Evolutionary conservation across 2,113 vertebrate species (phyloP).

Genomic region (Microtus pennsylvanicus): DNA sequence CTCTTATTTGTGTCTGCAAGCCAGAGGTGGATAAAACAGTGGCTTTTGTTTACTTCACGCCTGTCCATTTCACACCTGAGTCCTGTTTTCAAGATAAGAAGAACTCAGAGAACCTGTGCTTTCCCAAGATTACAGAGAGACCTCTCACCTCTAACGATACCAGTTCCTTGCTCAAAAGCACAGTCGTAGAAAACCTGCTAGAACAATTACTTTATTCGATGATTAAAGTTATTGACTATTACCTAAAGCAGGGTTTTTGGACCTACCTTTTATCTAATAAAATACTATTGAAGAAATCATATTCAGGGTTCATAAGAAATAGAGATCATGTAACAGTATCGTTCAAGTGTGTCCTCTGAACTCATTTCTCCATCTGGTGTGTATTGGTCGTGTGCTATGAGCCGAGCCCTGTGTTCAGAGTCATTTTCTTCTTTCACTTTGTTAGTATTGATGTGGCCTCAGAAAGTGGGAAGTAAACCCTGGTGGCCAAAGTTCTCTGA

Average conservation of each 20-base stretch:
- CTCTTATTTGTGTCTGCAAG: not conserved
- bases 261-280: not conserved
- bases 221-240: not conserved
- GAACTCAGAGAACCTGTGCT: not conserved
- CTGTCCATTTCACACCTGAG: not conserved
- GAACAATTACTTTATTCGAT: not conserved
- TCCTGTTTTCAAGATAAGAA: not conserved
- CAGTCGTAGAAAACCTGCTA: not conserved
- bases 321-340: not conserved
- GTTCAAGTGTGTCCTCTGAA: not conserved
- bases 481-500: not conserved
- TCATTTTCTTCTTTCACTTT: not conserved
- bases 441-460: not conserved
- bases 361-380: not conserved
- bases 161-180: not conserved
- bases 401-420: not conserved
- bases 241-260: not conserved
- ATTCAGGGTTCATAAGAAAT: not conserved
- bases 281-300: not conserved
- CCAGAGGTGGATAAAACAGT: not conserved
- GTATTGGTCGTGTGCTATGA: not conserved
- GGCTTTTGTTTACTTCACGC: not conserved
- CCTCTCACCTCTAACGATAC: not conserved
- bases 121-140: not conserved
- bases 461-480: not conserved